Conservation (phyloP, 23 tunicate species). For the Ascidia mentula region DNA sequence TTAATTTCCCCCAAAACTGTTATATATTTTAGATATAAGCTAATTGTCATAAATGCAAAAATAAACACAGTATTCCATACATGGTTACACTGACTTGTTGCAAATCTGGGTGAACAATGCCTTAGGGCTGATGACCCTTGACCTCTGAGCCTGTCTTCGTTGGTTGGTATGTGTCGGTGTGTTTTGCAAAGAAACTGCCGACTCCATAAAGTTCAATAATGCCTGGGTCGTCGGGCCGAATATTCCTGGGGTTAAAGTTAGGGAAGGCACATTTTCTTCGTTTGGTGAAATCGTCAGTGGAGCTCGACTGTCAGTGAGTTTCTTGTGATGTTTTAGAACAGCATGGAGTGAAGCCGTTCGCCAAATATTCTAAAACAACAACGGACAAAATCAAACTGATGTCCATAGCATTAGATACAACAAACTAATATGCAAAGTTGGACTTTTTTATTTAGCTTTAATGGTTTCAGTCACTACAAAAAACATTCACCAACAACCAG, state of each 20-base stretch:
- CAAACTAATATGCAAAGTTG: too few relatives aligned
- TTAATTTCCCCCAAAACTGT: too few relatives aligned
- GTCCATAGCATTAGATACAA: too few relatives aligned
- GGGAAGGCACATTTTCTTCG: slow-evolving; percentile 26
- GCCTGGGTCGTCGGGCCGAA: slow-evolving; percentile 26
- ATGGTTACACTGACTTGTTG: slow-evolving; percentile 34
- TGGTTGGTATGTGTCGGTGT: neutral
- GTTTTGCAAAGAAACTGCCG: slow-evolving; percentile 11
- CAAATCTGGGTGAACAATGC: slow-evolving; percentile 56
- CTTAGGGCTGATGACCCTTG: slow-evolving; percentile 29
- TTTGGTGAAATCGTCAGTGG: slow-evolving; percentile 3
- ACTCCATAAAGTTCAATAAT: slow-evolving; percentile 31
- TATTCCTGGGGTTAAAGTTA: slow-evolving; percentile 22
- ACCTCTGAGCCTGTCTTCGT: neutral
- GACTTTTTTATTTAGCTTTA: too few relatives aligned
- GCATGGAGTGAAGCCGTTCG: slow-evolving; percentile 33
- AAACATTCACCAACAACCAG: too few relatives aligned
- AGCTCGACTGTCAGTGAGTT: neutral
- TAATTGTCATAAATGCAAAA: too few relatives aligned
- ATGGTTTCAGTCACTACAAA: too few relatives aligned
- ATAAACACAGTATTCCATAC: too few relatives aligned
- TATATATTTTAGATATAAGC: too few relatives aligned
- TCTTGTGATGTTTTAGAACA: slow-evolving; percentile 15
- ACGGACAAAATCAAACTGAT: too few relatives aligned
- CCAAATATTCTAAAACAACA: slow-evolving; percentile 20